These are phyloP conservation scores for Drosophila dives DNA, from an alignment of 2,888 invertebrate species.

Conservation along the genomic window DNA sequence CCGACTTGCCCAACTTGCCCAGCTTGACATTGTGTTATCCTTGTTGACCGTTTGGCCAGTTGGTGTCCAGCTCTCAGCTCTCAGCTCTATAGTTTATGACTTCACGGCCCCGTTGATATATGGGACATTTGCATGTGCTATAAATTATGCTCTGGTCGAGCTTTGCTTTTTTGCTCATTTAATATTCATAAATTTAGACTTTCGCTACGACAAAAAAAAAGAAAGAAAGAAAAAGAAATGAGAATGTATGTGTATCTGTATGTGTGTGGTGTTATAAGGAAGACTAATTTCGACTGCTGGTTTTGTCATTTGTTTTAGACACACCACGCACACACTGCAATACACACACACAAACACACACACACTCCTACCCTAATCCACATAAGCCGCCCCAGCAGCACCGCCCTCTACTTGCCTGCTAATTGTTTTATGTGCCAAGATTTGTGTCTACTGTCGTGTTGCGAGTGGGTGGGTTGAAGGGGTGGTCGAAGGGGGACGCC, in stretches of 20 bases:
- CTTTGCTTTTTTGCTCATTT: constrained; percentile 70
- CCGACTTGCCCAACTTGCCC: constrained; percentile 11
- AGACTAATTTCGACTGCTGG: constrained; percentile 66
- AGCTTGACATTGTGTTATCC: constrained; percentile 65
- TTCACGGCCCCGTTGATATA: constrained; percentile 70
- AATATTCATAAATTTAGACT: constrained; percentile 77
- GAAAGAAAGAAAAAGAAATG: too few species aligned
- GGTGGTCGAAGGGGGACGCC: constrained; percentile 38
- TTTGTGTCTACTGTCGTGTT: constrained; percentile 72
- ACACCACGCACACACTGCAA: constrained; percentile 25
- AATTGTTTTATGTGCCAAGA: constrained; percentile 80
- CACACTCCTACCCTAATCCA: constrained; percentile 31
- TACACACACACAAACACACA: neutral
- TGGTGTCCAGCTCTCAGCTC: constrained; percentile 27
- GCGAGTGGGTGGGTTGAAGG: constrained; percentile 11
- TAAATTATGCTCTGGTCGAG: constrained; percentile 60
- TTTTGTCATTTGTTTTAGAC: constrained; percentile 69
- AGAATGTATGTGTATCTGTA: too few species aligned
- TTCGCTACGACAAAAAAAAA: constrained; percentile 12
- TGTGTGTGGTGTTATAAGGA: constrained; percentile 20
- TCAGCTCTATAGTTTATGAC: constrained; percentile 58
- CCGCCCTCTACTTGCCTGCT: constrained; percentile 47
- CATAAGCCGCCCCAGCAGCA: constrained; percentile 34
- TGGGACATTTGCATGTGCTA: constrained; percentile 76
- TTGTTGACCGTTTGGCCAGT: constrained; percentile 54